These are phyloP conservation scores for Harmothoe impar DNA, from an alignment of 2,888 invertebrate species.

Conservation along the genomic window DNA sequence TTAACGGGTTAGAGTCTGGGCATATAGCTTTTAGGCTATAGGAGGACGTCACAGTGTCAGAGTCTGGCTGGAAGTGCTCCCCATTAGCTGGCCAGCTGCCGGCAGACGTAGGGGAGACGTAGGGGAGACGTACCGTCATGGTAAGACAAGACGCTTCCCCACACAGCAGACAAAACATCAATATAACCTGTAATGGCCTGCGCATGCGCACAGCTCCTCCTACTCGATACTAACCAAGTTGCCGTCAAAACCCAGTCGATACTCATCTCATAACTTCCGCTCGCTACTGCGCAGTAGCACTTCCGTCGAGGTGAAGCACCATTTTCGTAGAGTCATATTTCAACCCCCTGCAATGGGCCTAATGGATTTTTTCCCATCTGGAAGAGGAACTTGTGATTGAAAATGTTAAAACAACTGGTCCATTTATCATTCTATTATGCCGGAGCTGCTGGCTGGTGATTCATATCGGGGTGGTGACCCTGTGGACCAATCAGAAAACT, in stretches of 20 bases:
- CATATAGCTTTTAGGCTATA: no score
- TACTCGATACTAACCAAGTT: constrained; percentile 31
- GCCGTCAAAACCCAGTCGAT: constrained; percentile 29
- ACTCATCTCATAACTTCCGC: constrained; percentile 34
- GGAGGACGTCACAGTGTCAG: no score
- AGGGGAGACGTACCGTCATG: no score
- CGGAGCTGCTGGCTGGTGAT: not conserved
- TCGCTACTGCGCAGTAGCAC: constrained; percentile 10
- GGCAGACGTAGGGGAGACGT: no score
- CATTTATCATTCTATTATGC: not conserved
- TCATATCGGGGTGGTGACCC: not conserved
- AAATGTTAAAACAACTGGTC: not conserved
- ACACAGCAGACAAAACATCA: constrained; percentile 16
- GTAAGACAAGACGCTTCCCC: not conserved
- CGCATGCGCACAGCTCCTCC: not conserved
- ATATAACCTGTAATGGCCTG: not conserved
- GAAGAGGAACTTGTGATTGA: constrained; percentile 34
- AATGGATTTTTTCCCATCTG: constrained; percentile 9
- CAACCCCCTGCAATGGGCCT: not conserved
- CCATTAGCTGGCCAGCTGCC: no score
- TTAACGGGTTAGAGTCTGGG: no score
- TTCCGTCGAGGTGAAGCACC: not conserved
- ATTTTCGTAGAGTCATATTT: constrained; percentile 22
- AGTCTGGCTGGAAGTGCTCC: no score
- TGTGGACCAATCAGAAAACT: no score